A percentile compares a stretch with the other conserved stretches of the same genome.
phyloP scores from a whole-genome alignment of 1,140 invertebrate species.

The Apis mellifera region Amel_HAv3.1 CM009940.2:7879501-7880000 shows the following conservation, averaged over 20 bases:
- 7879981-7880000: too few relatives aligned
- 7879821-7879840: constrained; percentile 14
- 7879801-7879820: neutral
- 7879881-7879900: constrained; percentile 1
- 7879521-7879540: neutral
- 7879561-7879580: neutral
- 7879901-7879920: neutral
- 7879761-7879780: constrained; percentile 16
- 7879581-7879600: constrained; percentile 36
- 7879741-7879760: constrained; percentile 47
- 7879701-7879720: constrained; percentile 30
- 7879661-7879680: constrained; percentile 22
- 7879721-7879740: constrained; percentile 40
- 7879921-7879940: neutral
- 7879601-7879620: constrained; percentile 50
- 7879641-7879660: constrained; percentile 66
- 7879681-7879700: constrained; percentile 55
- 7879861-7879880: neutral
- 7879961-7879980: too few relatives aligned
- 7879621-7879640: constrained; percentile 56
- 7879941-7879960: too few relatives aligned
- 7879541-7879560: constrained; percentile 12
- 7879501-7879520: constrained; percentile 47
- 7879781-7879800: neutral
- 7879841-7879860: constrained; percentile 10